Evolutionary conservation across 2,113 vertebrate genomes (phyloP), one percentile per base, ranked within the genome.

Genomic region (Seriola dumerili): DNA sequence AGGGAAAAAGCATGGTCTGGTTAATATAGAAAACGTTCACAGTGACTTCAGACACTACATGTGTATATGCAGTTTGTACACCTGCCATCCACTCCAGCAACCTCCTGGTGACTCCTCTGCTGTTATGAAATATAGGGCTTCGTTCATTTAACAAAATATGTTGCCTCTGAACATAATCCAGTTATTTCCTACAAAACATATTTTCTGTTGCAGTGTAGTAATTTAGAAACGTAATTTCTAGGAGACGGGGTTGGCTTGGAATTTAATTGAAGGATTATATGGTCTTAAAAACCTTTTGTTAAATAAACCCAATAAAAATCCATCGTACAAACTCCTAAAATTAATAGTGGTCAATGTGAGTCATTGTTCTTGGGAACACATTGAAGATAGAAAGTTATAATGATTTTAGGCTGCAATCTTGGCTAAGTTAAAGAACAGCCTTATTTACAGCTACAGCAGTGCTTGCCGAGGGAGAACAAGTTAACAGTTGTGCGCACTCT

Each of bases 301-400:
- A 59, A 70, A 80, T 38, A 65, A 81, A 66, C 59, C 54, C 57
- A 16, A 48, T 79, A 62, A 55, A 29, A 85, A 46, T 17, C 32
- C 6, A 50, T 32, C 34, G 52, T 44, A 7, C 5, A 52, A 52
- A 54, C 12, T 19, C n/a, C 8, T 42, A 11, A 75, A 69, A 29
- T 65, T 17, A 23, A 23, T 52, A 36, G 16, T n/a, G 8, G 19
- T 54, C 57, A 69, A 0, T 12, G 21, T 1, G 38, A 72, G 8
- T 48, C 10, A 62, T 21, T 70, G 21, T 46, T 71, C 17, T 70
- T 57, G 17, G 25, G 76, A 76, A 69, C 34, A 68, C 7, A 36
- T 19, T 68, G 38, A 59, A 34, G 42, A n/a, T 61, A 21, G 11
- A 81, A 79, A 46, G 9, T 44, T 19, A 72, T 8, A n/a, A 13